phyloP scores from a whole-genome alignment of 2,797 vertebrate species.

The Thalassophryne amazonica region DNA sequence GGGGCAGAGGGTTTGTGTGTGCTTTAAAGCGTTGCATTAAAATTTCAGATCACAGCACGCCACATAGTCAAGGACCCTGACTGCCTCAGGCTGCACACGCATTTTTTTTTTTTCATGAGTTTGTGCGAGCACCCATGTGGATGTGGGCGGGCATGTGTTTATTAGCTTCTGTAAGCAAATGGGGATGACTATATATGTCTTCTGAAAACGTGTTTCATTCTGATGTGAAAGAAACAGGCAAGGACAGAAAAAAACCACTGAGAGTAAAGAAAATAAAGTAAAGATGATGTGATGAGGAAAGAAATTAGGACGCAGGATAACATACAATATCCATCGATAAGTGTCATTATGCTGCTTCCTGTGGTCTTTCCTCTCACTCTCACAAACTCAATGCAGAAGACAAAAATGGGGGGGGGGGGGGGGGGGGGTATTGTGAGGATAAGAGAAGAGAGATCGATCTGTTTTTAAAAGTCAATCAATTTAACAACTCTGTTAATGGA shows the following conservation, averaged over 20 bases:
- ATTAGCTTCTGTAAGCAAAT: constrained; percentile 71
- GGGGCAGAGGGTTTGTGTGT: constrained; percentile 77
- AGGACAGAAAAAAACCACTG: constrained; percentile 10
- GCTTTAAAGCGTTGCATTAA: constrained; percentile 81
- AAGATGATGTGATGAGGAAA: neutral
- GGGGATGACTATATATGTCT: constrained; percentile 51
- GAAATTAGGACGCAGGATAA: constrained; percentile 10
- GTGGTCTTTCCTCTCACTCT: constrained; percentile 40
- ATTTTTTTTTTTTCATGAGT: constrained; percentile 14
- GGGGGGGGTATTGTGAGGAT: constrained; percentile 35
- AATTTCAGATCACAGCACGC: constrained; percentile 80
- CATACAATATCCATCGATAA: constrained; percentile 60
- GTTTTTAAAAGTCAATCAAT: constrained; percentile 77
- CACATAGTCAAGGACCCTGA: constrained; percentile 80
- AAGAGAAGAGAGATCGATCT: constrained; percentile 59
- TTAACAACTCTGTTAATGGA: constrained; percentile 78
- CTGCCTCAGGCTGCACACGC: constrained; percentile 69
- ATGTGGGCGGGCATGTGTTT: constrained; percentile 66
- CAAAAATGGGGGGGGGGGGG: constrained; percentile 11
- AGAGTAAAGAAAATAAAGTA: constrained; percentile 27
- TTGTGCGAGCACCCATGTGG: constrained; percentile 17
- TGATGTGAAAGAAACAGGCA: constrained; percentile 52
- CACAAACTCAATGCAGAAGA: constrained; percentile 25
- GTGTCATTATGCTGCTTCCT: constrained; percentile 48
- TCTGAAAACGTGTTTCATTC: constrained; percentile 51